Base-by-base conservation (phyloP, 2,888 invertebrate genomes). In the Protonemura montana region DNA sequence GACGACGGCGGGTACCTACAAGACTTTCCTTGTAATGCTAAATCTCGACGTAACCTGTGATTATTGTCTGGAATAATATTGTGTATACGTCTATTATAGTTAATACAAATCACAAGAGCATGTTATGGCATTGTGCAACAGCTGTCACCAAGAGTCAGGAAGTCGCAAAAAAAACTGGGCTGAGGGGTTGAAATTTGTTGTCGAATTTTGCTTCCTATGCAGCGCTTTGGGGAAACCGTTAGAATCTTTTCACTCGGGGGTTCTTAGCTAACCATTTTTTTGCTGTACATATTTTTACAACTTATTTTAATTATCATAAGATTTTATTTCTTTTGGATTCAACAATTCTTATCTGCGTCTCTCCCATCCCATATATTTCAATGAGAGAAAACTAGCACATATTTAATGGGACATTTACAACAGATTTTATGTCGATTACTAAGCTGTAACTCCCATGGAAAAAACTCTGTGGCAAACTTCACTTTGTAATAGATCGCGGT, bases 91-190 rank as follows among this genome's bases (percentile, higher is more conserved):
- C 81, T 81, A 81, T 84, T 84, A 84, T 59, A 59, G 59, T 13
- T 3, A 16, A 59, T 84, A 84, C 84, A 84, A 84, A 84, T 84
- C 59, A 84, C 59, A 21, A 59, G 59, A 76, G 42, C 28, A 59
- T 84, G 76, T 83, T 25, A 21, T 6, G n/a, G 26, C 26, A 42
- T 83, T 83, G 81, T 83, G 83, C 28, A 26, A 26, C 84, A 84
- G 84, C 84, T 84, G 84, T 84, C 84, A 84, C 0, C 84, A 26
- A 84, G 59, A 59, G 84, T 84, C 84, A 28, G 76, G 76, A 84
- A 84, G 84, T 84, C 59, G 81, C 81, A 30, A 30, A 28, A 30
- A 81, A 78, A 84, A 83, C 42, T 3, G 42, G 13, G 2, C 25
- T 78, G 84, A 84, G 84, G 84, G 84, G 27, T 84, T 84, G 84